These are phyloP conservation scores for Dasypogon diadema DNA, from an alignment of 2,888 invertebrate species.

Conservation along the genomic window DNA sequence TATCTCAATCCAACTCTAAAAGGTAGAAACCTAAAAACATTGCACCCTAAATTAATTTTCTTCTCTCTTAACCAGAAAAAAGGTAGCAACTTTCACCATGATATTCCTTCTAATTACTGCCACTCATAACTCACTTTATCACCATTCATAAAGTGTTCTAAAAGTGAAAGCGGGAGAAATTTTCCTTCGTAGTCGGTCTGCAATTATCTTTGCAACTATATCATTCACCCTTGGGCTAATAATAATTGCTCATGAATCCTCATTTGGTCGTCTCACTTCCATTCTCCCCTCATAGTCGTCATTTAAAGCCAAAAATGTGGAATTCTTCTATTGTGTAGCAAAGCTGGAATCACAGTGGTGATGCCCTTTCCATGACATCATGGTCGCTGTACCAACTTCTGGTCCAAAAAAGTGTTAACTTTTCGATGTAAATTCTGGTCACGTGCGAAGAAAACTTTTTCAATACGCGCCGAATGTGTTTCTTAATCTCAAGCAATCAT, in stretches of 20 bases:
- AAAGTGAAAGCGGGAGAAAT: constrained; percentile 36
- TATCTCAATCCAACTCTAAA: too few relatives aligned
- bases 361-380: not conserved
- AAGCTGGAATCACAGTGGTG: constrained; percentile 1
- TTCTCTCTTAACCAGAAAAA: constrained; percentile 29
- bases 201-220: constrained; percentile 45
- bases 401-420: constrained; percentile 21
- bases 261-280: constrained; percentile 30
- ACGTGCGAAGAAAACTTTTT: constrained; percentile 54
- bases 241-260: constrained; percentile 50
- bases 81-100: constrained; percentile 38
- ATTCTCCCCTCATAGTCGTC: not conserved
- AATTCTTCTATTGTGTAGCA: not conserved
- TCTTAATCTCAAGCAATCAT: constrained; percentile 54
- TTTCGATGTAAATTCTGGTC: constrained; percentile 50
- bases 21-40: too few relatives aligned
- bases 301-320: not conserved
- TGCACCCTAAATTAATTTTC: constrained; percentile 40
- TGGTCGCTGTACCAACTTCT: not conserved
- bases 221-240: constrained; percentile 40
- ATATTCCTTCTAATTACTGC: constrained; percentile 42
- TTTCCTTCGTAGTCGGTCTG: constrained; percentile 7
- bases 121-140: constrained; percentile 50
- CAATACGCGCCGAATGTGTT: constrained; percentile 53
- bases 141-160: constrained; percentile 49